Base-by-base conservation (phyloP, 2,113 vertebrate genomes). In the Thinocorus orbignyianus region DNA sequence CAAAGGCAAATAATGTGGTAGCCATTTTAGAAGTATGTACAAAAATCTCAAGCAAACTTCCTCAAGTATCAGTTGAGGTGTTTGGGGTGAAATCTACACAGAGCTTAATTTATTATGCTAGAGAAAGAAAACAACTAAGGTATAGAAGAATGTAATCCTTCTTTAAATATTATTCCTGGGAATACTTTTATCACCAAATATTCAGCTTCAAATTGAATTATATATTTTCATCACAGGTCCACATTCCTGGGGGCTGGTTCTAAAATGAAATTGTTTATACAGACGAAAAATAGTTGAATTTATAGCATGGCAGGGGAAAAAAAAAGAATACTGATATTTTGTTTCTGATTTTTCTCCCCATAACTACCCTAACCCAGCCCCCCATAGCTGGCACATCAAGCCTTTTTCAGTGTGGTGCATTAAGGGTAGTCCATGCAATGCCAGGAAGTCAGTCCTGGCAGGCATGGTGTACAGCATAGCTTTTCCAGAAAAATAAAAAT, bases 131-230 rank as follows among this genome's bases (percentile, higher is more conserved):
- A 72, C 49, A 95, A 91, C 80, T 61, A 88, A 93, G 22, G 52
- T 91, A 97, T 94, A 71, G 51, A 82, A 88, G 69, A 98, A 97
- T 70, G 94, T 96, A 98, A 97, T 97, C 95, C 95, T 96, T 97
- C 91, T 98, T 97, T 92, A 98, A 98, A 97, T 98, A 98, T 97
- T 98, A 96, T 98, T 98, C 76, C 97, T 98, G 95, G 92, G 95
- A 97, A 48, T 94, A 96, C 44, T 97, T 97, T 98, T 98, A 97
- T 97, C 96, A 96, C 95, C 83, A 97, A 96, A 88, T 83, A 68
- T 91, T 97, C 96, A 88, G 57, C 90, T 94, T 70, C 83, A 97
- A 97, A 98, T 96, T 96, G 81, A 97, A 97, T 97, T 96, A 97
- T 92, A 76, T 93, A 81, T 97, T 96, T 94, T 92, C 90, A 92